Percentiles rank a stretch among this genome's conserved stretches.
Conservation (phyloP, 92 coral and sea anemone species). For the Actinostola sp. region DNA sequence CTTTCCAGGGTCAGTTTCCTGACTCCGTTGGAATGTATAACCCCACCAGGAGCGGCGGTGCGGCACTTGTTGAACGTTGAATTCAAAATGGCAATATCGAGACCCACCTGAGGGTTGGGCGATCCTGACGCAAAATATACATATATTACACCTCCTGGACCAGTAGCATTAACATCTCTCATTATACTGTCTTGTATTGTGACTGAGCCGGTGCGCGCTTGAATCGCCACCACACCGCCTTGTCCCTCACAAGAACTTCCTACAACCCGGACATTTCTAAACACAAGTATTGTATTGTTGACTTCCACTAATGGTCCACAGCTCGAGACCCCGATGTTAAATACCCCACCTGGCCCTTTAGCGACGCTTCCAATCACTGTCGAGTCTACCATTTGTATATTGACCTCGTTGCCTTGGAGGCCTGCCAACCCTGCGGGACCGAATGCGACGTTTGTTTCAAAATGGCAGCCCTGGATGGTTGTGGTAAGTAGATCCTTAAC, state of each 20-base stretch:
- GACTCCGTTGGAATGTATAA: not conserved
- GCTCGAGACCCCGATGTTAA: not conserved
- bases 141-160: slow-evolving; percentile 4
- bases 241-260: not conserved
- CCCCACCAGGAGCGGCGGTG: not conserved
- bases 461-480: slow-evolving; percentile 10
- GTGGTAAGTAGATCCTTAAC: not conserved
- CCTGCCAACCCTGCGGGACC: slow-evolving; percentile 21
- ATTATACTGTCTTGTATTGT: slow-evolving; percentile 11
- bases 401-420: not conserved
- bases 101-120: not conserved
- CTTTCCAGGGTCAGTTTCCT: not conserved
- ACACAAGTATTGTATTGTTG: not conserved
- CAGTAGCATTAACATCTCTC: not conserved
- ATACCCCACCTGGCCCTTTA: slow-evolving; percentile 13
- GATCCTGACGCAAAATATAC: not conserved
- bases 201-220: not conserved
- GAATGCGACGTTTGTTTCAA: slow-evolving; percentile 13
- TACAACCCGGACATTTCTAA: not conserved
- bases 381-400: slow-evolving; percentile 14
- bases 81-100: not conserved
- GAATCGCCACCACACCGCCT: slow-evolving; percentile 9
- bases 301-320: not conserved
- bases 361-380: not conserved
- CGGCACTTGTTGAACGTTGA: slow-evolving; percentile 10